Base-by-base conservation (phyloP, 2,113 vertebrate species). In the Hepsetus odoe region DNA sequence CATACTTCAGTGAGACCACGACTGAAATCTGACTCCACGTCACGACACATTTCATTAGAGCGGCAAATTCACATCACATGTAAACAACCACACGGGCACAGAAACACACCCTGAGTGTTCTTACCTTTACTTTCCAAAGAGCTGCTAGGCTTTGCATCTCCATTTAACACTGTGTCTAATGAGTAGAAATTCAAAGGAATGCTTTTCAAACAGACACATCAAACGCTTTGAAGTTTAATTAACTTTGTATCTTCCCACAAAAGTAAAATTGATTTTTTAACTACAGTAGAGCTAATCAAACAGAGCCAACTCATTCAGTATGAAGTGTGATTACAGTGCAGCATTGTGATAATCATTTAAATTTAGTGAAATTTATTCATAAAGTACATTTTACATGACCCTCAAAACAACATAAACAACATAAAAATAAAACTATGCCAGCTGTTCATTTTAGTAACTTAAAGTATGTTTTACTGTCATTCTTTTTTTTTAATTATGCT, bases 71-170 rank as follows among this genome's bases (percentile, higher is more conserved):
- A 72, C 80, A 55, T n/a, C 58, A 80, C 74, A 70, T 68, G 18
- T 42, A 56, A 35, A 53, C 62, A 75, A 73, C 51, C 78, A 84
- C 72, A 71, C n/a, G 40, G 68, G 12, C 42, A 80, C 28, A 38
- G 64, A 32, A 61, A 51, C 73, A 76, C 28, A 75, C 62, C 68
- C 58, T 42, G 35, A 64, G 26, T 62, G 24, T 53, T 55, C 84
- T 86, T 85, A 88, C 86, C 87, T 87, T 80, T 84, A 74, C 79
- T 68, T 83, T 74, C 73, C 32, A 62, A 53, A 56, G 82, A 85
- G 65, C 73, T 79, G 65, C 80, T 79, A 69, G 82, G 59, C 42
- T 82, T 84, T 73, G 76, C 72, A 82, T 66, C 79, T 28, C 82
- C 83, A 82, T 79, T 86, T 67, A 85, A 73, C 40, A 84, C 74